phyloP scores from a whole-genome alignment of 1,140 invertebrate species.

The Ruditapes philippinarum region DNA sequence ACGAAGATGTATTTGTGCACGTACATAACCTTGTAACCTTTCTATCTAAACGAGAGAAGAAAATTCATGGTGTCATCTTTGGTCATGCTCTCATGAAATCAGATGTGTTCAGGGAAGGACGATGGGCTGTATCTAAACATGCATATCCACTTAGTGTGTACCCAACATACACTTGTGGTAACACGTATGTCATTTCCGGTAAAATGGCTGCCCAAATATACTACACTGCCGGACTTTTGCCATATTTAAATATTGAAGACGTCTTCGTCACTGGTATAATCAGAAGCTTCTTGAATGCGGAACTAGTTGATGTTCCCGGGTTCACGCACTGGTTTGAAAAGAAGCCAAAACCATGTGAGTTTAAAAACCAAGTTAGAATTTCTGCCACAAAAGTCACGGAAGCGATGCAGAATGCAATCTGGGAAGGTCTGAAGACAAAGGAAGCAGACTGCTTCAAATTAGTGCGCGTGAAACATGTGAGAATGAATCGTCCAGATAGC shows the following conservation, averaged over 20 bases:
- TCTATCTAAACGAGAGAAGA: constrained; percentile 1
- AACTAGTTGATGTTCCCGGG: constrained; percentile 12
- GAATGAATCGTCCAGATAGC: background rate
- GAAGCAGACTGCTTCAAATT: constrained; percentile 37
- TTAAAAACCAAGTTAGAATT: constrained; percentile 30
- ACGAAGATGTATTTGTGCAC: constrained; percentile 64
- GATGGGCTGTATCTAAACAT: constrained; percentile 30
- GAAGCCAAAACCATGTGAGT: constrained; percentile 49
- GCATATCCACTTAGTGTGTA: constrained; percentile 32
- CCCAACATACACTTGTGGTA: constrained; percentile 51
- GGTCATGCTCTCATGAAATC: constrained; percentile 27
- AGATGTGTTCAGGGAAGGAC: constrained; percentile 45
- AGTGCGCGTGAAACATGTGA: background rate
- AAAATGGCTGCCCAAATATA: constrained; percentile 27
- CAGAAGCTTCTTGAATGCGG: background rate
- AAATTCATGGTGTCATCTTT: constrained; percentile 20
- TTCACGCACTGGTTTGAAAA: constrained; percentile 64
- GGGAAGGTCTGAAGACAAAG: constrained; percentile 33
- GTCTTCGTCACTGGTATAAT: constrained; percentile 57
- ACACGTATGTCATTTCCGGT: constrained; percentile 52
- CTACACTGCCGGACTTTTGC: constrained; percentile 42
- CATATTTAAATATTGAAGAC: constrained; percentile 63
- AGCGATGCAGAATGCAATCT: constrained; percentile 21
- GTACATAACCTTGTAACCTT: constrained; percentile 47
- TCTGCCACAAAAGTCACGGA: constrained; percentile 55